These are phyloP conservation scores for Drosophila kanapiae DNA, from an alignment of 1,140 invertebrate species.

Conservation along the genomic window DNA sequence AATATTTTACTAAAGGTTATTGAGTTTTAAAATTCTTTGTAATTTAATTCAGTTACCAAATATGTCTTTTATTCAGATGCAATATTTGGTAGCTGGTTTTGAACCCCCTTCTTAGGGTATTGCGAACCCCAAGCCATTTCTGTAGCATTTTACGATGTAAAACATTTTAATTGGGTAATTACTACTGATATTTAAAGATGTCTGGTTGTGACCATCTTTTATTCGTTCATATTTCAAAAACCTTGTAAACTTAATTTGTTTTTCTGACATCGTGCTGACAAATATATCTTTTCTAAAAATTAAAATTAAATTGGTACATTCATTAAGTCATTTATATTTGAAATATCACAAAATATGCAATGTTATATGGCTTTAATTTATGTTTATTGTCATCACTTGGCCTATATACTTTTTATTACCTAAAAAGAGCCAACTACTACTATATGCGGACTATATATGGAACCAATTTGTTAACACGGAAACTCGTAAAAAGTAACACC, in stretches of 20 bases:
- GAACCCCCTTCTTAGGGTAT: no score
- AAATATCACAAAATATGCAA: not conserved
- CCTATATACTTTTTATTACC: not conserved
- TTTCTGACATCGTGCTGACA: not conserved
- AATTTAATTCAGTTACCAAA: no score
- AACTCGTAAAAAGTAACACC: constrained; percentile 14
- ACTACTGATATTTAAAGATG: not conserved
- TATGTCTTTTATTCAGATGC: no score
- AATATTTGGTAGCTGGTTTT: not conserved
- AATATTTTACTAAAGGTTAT: not conserved
- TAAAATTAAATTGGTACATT: not conserved
- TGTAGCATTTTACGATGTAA: not conserved
- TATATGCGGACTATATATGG: constrained; percentile 3
- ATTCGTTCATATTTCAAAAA: not conserved
- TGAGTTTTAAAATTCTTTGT: not conserved
- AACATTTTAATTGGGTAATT: not conserved
- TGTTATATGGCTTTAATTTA: not conserved
- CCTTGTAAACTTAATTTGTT: not conserved
- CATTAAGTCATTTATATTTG: not conserved
- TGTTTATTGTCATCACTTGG: not conserved
- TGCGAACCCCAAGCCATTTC: no score
- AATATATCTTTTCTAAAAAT: not conserved
- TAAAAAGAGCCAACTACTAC: constrained; percentile 1
- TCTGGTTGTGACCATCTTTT: not conserved
- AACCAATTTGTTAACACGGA: constrained; percentile 27